Evolutionary conservation across 1,140 invertebrate species (phyloP), one percentile per base, ranked within the genome.

Genomic region (Campoletis sonorensis): DNA sequence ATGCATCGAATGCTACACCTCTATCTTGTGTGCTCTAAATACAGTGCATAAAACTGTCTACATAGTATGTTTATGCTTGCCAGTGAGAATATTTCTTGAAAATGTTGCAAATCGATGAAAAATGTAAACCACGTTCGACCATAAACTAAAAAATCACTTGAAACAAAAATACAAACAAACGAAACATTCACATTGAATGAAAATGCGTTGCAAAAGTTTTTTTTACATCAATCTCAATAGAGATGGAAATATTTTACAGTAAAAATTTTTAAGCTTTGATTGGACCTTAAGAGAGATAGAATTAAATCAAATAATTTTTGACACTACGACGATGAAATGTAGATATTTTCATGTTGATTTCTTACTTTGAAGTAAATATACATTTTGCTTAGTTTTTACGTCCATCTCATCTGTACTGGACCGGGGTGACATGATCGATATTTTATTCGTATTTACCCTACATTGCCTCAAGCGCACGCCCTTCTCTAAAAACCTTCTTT

Each of bases 371-470:
- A 49, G 13, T 11, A 49, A 16, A 4, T n/a, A n/a, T n/a, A 15
- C 26, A 16, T 70, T 30, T 70, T 4, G 11, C 68, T 18, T 21
- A 23, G 30, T 49, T 49, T 49, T 72, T 49, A 64, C 61, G 23
- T 0, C 49, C n/a, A 23, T 30, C 37, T 49, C 23, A 70, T 70
- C 26, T 30, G 23, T 11, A 16, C 33, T 23, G 13, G 70, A 72
- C 13, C 70, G 40, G 40, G 16, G 49, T 77, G 67, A 86, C 86
- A 86, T 87, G 86, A 89, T 87, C 84, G 85, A 87, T 86, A 87
- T 89, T 89, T 87, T 88, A 89, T 87, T 87, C 86, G 82, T 85
- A 87, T 86, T 87, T 87, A 85, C 83, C 76, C 72, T 84, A 82
- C 82, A 85, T 86, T 82, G 79, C 73, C 73, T 79, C n/a, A n/a